Evolutionary conservation across 2,888 invertebrate genomes (phyloP).

Genomic region (Alviniconcha strummeri): DNA sequence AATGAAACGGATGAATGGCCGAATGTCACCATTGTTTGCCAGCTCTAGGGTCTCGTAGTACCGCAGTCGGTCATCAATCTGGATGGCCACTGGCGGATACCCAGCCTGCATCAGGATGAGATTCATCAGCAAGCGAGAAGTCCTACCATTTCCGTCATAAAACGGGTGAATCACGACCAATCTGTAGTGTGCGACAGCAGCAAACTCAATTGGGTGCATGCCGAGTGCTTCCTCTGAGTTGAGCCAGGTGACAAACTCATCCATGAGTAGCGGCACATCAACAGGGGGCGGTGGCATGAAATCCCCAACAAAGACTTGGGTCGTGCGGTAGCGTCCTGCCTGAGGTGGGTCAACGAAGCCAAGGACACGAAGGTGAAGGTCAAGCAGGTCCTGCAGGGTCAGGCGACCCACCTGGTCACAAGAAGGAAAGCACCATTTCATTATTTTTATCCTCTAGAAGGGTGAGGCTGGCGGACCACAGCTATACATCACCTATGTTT

Average conservation of each 20-base stretch:
- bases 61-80: slow-evolving; percentile 84
- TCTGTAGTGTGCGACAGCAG: slow-evolving; percentile 97
- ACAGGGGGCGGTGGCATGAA: slow-evolving; percentile 93
- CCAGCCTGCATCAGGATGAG: slow-evolving; percentile 93
- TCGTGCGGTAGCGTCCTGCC: slow-evolving; percentile 87
- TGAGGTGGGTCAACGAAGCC: slow-evolving; percentile 96
- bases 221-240: slow-evolving; percentile 87
- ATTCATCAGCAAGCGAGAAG: slow-evolving; percentile 96
- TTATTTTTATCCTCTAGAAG: too few relatives aligned
- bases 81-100: slow-evolving; percentile 95
- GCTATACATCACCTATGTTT: too few relatives aligned
- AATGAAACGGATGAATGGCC: slow-evolving; percentile 97
- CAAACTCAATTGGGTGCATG: slow-evolving; percentile 94
- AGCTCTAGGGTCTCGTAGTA: slow-evolving; percentile 90
- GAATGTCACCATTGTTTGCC: slow-evolving; percentile 94
- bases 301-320: slow-evolving; percentile 91
- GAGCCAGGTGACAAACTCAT: slow-evolving; percentile 92
- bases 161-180: slow-evolving; percentile 98
- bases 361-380: slow-evolving; percentile 92
- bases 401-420: slow-evolving; percentile 82
- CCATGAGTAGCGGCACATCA: slow-evolving; percentile 87
- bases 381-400: slow-evolving; percentile 89
- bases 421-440: too few relatives aligned
- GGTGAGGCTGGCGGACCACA: too few relatives aligned
- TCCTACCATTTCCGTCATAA: slow-evolving; percentile 96